Conservation (phyloP, 1,140 invertebrate species). For the Tigriopus japonicus region DNA sequence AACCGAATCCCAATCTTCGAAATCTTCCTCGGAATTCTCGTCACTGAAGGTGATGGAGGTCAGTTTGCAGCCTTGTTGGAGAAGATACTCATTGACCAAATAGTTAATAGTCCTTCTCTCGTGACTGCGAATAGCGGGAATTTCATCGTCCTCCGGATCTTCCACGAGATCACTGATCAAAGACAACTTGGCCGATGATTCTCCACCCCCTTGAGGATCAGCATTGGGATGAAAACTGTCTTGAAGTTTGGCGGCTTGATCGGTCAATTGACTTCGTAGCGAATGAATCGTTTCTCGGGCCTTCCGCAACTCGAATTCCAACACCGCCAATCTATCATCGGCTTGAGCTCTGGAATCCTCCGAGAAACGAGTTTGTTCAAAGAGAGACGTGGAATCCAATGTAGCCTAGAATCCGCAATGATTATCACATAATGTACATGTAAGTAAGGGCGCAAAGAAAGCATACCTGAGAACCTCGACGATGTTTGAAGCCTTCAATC, state of each 20-base stretch:
- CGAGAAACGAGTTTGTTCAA: constrained; percentile 66
- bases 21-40: constrained; percentile 80
- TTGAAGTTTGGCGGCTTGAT: neutral
- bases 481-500: neutral
- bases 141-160: constrained; percentile 18
- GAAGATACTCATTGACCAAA: constrained; percentile 67
- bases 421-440: constrained; percentile 32
- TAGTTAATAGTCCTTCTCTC: constrained; percentile 69
- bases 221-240: neutral
- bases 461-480: neutral
- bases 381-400: constrained; percentile 42
- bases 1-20: constrained; percentile 86
- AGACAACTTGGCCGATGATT: neutral
- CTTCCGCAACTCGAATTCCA: constrained; percentile 75
- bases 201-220: constrained; percentile 5
- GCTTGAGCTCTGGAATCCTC: constrained; percentile 51
- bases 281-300: constrained; percentile 67
- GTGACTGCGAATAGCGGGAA: constrained; percentile 50
- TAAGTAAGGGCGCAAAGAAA: constrained; percentile 26
- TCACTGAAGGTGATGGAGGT: constrained; percentile 80
- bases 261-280: constrained; percentile 60
- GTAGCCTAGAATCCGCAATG: constrained; percentile 53
- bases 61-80: constrained; percentile 59
- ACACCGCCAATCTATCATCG: constrained; percentile 52
- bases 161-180: neutral